Evolutionary conservation across 2,113 vertebrate species (phyloP).

Genomic region (Murina feae): DNA sequence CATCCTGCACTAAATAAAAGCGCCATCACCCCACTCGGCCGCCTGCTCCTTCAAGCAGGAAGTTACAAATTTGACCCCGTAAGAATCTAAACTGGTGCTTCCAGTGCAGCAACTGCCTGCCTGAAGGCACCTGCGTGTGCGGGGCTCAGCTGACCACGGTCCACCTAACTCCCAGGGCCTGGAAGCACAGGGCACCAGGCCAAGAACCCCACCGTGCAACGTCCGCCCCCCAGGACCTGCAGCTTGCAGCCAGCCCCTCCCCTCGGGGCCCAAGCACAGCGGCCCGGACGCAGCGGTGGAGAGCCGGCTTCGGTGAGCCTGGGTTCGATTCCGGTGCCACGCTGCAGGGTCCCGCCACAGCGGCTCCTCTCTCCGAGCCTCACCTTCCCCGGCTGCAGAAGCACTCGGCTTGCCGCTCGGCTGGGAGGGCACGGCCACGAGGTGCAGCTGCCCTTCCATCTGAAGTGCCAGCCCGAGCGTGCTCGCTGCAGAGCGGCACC

Average conservation of each 20-base stretch:
- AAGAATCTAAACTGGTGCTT: constrained; percentile 23
- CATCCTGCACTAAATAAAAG: not conserved
- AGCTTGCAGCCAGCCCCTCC: not conserved
- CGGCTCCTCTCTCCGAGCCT: not conserved
- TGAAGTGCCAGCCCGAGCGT: too few species aligned
- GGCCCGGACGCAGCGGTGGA: too few species aligned
- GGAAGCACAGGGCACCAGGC: not conserved
- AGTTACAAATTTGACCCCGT: not conserved
- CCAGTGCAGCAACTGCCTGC: not conserved
- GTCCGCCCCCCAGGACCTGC: not conserved
- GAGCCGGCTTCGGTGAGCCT: too few species aligned
- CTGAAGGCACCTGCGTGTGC: not conserved
- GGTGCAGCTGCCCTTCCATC: not conserved
- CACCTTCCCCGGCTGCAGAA: not conserved
- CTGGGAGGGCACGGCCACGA: not conserved
- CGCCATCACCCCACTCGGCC: not conserved
- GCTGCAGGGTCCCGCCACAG: not conserved
- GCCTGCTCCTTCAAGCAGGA: not conserved
- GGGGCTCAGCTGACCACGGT: not conserved
- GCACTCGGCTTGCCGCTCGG: too few species aligned
- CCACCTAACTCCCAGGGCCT: not conserved
- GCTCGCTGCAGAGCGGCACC: not conserved
- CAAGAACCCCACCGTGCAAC: not conserved
- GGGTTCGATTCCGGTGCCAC: too few species aligned
- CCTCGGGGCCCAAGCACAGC: not conserved